Percentiles rank a stretch among this genome's conserved stretches.
These are phyloP conservation scores for Rhizomys pruinosus DNA, from an alignment of 2,113 vertebrate genomes.

Conservation along the genomic window DNA sequence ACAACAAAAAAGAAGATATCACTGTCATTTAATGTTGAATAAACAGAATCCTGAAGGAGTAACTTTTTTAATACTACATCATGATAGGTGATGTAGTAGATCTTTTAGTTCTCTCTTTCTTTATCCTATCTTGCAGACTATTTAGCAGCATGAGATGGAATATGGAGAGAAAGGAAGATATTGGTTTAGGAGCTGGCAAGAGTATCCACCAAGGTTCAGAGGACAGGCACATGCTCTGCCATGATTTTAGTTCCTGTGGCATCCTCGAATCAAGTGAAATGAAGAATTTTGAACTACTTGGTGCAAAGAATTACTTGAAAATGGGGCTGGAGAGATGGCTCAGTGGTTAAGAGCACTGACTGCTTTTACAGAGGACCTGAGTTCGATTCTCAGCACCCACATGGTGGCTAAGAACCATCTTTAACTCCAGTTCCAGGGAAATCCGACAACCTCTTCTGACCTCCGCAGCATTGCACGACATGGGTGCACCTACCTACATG, in stretches of 20 bases:
- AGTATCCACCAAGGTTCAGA: background rate
- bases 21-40: background rate
- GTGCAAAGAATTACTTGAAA: constrained; percentile 7
- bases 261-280: background rate
- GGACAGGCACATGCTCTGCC: background rate
- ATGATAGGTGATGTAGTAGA: background rate
- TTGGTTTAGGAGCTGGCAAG: background rate
- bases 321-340: too few species aligned
- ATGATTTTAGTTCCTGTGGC: background rate
- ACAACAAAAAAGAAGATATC: background rate
- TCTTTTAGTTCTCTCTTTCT: background rate
- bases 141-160: background rate
- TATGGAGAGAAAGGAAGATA: background rate
- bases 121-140: background rate
- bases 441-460: too few species aligned
- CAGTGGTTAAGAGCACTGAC: too few species aligned
- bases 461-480: too few species aligned
- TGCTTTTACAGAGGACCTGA: too few species aligned
- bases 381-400: too few species aligned
- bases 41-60: background rate
- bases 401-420: too few species aligned
- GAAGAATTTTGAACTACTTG: background rate
- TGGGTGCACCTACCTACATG: too few species aligned
- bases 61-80: background rate
- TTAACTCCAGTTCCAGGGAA: too few species aligned